Base-by-base conservation (phyloP, 37 sponge, comb jelly and placozoan genomes). In the Cladorhizidae sp. region DNA sequence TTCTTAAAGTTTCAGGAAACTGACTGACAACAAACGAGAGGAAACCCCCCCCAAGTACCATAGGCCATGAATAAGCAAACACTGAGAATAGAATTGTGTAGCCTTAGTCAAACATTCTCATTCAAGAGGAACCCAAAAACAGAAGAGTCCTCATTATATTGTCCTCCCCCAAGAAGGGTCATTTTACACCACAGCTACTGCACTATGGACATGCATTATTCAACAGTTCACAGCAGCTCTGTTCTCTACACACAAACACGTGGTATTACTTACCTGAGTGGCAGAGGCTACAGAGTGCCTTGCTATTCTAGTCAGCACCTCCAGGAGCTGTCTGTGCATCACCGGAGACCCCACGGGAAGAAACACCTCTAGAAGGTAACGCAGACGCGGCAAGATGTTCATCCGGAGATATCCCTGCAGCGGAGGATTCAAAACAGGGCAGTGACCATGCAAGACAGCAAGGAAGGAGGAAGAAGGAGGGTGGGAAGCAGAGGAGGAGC, bases 271-370 rank as follows among this genome's bases (percentile, higher is more conserved):
- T 37, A 93, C 94, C 74, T 89, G 64, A 70, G 56, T 68, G n/a
- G 96, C 94, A 28, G 88, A 85, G 40, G 83, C 71, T 3, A 83
- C 33, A 1, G 96, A 93, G 73, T 95, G 94, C 37, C 94, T 78
- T 25, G 78, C 54, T n/a, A 93, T 17, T 31, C 79, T 40, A 22
- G 77, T 90, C 29, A 95, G 42, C 6, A 95, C 61, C 77, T 94
- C 85, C 61, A 95, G 41, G 14, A 67, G 23, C 55, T 59, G 49
- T 12, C 86, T 69, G 61, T 71, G 41, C 7, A 74, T 28, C 28
- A 41, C 41, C 52, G 37, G 61, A 23, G 70, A 74, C 0, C 57
- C 43, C 18, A 38, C 72, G 14, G 91, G 87, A 11, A 57, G 64
- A 32, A 75, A 61, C 54, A 90, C 85, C 74, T 92, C 90, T 40